Evolutionary conservation across 2,797 vertebrate species (phyloP).

Genomic region (Chloroceryle amazona): DNA sequence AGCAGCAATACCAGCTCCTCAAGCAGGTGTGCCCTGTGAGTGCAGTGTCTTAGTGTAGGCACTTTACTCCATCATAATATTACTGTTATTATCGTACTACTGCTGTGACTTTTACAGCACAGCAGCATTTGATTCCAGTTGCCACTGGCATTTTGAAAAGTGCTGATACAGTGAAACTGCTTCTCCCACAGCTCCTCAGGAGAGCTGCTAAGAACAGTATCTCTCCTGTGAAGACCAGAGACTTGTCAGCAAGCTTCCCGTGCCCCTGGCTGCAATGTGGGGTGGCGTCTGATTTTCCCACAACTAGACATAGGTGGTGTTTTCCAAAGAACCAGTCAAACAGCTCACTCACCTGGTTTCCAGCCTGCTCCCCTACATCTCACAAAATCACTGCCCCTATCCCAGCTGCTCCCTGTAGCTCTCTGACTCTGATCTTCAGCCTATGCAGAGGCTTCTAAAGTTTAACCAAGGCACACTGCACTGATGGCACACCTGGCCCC

Average conservation of each 20-base stretch:
- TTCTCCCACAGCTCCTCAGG: not conserved
- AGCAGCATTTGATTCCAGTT: not conserved
- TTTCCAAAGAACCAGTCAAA: not conserved
- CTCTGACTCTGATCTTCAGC: not conserved
- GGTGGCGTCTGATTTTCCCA: not conserved
- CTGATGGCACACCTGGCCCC: not conserved
- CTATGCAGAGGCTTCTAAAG: not conserved
- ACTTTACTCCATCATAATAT: conserved; percentile 37
- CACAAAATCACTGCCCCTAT: not conserved
- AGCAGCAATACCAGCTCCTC: not conserved
- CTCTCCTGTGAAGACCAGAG: not conserved
- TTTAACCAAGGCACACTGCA: not conserved
- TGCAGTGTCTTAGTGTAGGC: not conserved
- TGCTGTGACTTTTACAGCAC: not conserved
- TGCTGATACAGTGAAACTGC: not conserved
- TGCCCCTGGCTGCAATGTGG: not conserved
- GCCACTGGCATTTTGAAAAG: conserved; percentile 37
- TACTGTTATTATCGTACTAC: not conserved
- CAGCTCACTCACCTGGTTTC: not conserved
- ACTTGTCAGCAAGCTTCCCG: rapidly evolving
- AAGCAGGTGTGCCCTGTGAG: not conserved
- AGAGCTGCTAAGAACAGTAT: not conserved
- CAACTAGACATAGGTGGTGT: not conserved
- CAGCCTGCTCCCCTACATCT: not conserved
- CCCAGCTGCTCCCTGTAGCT: not conserved